These are phyloP conservation scores for Phalanger gymnotis DNA, from an alignment of 2,797 vertebrate genomes.

Conservation along the genomic window DNA sequence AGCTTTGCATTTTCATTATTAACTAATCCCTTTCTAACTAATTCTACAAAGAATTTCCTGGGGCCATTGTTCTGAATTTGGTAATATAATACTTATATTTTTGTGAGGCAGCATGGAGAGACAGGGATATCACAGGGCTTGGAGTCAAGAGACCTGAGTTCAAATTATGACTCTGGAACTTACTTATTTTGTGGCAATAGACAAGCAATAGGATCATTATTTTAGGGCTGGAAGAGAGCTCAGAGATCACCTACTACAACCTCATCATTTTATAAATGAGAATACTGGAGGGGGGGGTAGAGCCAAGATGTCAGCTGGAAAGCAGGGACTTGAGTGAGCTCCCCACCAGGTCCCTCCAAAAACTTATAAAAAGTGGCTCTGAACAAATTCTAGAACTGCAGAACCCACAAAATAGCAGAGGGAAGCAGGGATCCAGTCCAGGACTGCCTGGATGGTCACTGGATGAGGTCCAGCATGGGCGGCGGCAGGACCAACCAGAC, in stretches of 20 bases:
- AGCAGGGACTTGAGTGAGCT: too few species aligned
- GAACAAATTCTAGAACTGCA: too few species aligned
- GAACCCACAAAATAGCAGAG: too few species aligned
- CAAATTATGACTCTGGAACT: background rate
- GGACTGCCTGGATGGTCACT: too few species aligned
- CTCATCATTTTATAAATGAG: background rate
- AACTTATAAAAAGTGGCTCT: too few species aligned
- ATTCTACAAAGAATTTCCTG: slow-evolving; percentile 32
- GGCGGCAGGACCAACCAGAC: too few species aligned
- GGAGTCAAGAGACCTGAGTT: background rate
- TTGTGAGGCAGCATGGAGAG: background rate
- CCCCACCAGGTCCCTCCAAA: too few species aligned
- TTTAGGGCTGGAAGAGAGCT: background rate
- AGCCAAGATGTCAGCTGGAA: too few species aligned
- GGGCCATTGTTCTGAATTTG: background rate
- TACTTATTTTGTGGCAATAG: background rate
- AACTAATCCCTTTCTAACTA: slow-evolving; percentile 64
- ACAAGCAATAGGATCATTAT: background rate
- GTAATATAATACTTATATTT: slow-evolving; percentile 57
- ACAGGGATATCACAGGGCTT: background rate
- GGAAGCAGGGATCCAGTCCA: too few species aligned
- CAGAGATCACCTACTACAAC: background rate
- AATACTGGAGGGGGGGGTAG: too few species aligned
- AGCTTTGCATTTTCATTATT: slow-evolving; percentile 21
- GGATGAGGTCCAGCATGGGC: too few species aligned